Conservation (phyloP, 2,888 invertebrate species). For the Anthrax anthrax region DNA sequence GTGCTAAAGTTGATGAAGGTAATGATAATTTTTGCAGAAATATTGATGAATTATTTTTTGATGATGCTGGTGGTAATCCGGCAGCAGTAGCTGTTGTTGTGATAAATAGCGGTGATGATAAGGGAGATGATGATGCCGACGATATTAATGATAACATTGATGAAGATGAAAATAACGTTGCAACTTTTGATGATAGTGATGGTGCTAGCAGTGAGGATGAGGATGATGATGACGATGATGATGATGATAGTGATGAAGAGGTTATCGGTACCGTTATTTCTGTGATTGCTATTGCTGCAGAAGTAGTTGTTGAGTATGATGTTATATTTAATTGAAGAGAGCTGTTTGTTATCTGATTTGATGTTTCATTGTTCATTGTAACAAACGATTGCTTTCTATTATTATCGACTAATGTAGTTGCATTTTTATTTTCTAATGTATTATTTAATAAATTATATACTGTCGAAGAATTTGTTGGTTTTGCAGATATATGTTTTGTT, state of each 20-base stretch:
- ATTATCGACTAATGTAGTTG: too few species aligned
- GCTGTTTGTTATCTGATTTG: too few species aligned
- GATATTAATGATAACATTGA: not conserved
- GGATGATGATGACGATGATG: not conserved
- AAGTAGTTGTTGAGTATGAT: not conserved
- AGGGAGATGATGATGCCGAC: not conserved
- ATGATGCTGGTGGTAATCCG: not conserved
- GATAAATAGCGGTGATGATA: not conserved
- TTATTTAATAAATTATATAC: not conserved
- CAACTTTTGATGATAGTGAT: too few species aligned
- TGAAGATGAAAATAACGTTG: too few species aligned
- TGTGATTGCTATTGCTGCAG: not conserved
- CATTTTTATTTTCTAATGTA: too few species aligned
- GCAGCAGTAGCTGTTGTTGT: not conserved
- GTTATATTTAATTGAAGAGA: not conserved
- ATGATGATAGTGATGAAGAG: not conserved
- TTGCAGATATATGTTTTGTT: not conserved
- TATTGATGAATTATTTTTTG: not conserved
- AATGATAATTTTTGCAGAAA: not conserved
- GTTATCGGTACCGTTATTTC: not conserved
- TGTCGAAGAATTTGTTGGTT: not conserved
- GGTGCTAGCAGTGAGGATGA: too few species aligned
- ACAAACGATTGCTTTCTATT: too few species aligned
- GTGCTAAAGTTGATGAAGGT: not conserved
- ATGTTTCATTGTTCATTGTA: too few species aligned